A percentile compares a stretch with the other conserved stretches of the same genome.
These are phyloP conservation scores for Rhingia rostrata DNA, from an alignment of 2,888 invertebrate genomes.

Conservation along the genomic window DNA sequence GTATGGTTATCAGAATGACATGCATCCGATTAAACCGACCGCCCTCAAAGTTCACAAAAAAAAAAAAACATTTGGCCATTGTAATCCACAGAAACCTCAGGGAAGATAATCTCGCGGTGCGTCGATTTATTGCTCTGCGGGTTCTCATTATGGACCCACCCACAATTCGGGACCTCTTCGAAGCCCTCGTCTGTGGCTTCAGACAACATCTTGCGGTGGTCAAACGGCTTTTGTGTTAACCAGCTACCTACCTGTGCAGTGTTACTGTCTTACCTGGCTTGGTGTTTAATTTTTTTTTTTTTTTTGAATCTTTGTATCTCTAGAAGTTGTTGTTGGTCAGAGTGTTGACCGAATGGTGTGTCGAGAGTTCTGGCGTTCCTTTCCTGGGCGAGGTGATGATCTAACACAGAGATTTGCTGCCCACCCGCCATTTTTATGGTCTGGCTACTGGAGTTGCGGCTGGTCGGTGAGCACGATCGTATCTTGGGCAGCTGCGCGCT, in stretches of 20 bases:
- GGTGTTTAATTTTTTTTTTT: slow-evolving; percentile 27
- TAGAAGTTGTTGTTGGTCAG: slow-evolving; percentile 37
- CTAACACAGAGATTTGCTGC: slow-evolving; percentile 69
- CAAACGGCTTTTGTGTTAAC: slow-evolving; percentile 67
- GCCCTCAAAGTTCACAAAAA: slow-evolving; percentile 53
- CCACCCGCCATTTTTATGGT: slow-evolving; percentile 74
- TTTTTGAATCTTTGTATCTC: slow-evolving; percentile 11
- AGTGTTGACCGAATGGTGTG: slow-evolving; percentile 13
- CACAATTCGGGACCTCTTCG: slow-evolving; percentile 73
- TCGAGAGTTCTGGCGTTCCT: slow-evolving; percentile 46
- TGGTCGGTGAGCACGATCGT: slow-evolving; percentile 23
- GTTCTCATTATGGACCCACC: slow-evolving; percentile 72
- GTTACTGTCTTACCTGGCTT: slow-evolving; percentile 67
- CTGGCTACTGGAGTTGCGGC: slow-evolving; percentile 67
- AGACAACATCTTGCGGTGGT: slow-evolving; percentile 57
- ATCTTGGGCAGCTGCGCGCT: slow-evolving; percentile 62
- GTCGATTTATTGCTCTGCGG: slow-evolving; percentile 67
- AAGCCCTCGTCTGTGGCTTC: slow-evolving; percentile 58
- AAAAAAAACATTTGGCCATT: slow-evolving; percentile 1
- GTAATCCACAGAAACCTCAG: slow-evolving; percentile 39
- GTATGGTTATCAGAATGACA: slow-evolving; percentile 51
- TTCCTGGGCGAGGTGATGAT: slow-evolving; percentile 72
- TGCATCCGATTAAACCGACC: slow-evolving; percentile 69
- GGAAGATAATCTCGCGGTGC: slow-evolving; percentile 59
- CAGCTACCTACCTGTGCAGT: slow-evolving; percentile 58